Evolutionary conservation across 2,888 invertebrate species (phyloP).

Genomic region (Euplagia quadripunctaria): DNA sequence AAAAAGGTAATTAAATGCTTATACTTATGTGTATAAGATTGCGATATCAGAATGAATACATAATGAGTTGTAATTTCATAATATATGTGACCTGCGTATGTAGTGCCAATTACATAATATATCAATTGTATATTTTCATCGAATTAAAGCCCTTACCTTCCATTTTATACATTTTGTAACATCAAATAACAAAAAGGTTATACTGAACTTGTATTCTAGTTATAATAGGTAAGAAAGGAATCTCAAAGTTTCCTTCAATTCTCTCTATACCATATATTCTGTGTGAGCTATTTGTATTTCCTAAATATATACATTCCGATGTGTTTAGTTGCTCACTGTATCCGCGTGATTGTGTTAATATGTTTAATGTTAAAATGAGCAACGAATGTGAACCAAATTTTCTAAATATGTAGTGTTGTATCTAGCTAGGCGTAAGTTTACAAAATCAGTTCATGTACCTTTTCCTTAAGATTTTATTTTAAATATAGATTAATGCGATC

Average conservation of each 20-base stretch:
- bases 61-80: constrained; percentile 78
- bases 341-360: constrained; percentile 60
- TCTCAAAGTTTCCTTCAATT: constrained; percentile 62
- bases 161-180: constrained; percentile 62
- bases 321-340: constrained; percentile 73
- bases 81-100: constrained; percentile 79
- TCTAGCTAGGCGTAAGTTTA: constrained; percentile 80
- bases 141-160: constrained; percentile 44
- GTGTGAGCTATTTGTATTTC: constrained; percentile 59
- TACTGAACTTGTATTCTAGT: constrained; percentile 49
- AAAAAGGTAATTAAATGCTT: constrained; percentile 59
- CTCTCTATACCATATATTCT: constrained; percentile 44
- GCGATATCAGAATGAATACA: constrained; percentile 52
- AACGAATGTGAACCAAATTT: constrained; percentile 87
- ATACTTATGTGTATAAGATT: constrained; percentile 51
- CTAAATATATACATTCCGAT: constrained; percentile 78
- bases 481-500: constrained; percentile 35
- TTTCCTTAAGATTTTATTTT: constrained; percentile 52
- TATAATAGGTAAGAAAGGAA: constrained; percentile 61
- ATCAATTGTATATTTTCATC: constrained; percentile 66
- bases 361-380: constrained; percentile 75
- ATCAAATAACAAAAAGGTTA: constrained; percentile 52
- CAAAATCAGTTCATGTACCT: constrained; percentile 66
- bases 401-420: constrained; percentile 79
- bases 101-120: constrained; percentile 79